Conservation (phyloP, 2,888 invertebrate genomes). For the Netelia virgata region DNA sequence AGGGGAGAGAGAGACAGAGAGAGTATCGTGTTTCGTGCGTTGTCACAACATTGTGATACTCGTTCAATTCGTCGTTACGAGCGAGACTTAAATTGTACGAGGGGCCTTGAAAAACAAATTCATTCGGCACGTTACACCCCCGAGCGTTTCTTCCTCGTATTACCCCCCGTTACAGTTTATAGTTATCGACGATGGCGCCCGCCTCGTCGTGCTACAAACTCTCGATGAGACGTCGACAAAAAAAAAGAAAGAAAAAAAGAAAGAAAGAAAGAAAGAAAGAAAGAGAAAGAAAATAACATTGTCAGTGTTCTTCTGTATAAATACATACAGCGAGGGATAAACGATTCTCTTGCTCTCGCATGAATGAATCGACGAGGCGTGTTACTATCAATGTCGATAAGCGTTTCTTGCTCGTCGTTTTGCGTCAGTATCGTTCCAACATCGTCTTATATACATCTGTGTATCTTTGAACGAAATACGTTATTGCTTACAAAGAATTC, state of each 20-base stretch:
- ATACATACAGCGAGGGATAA: conserved; percentile 19
- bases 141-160: not conserved
- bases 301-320: not conserved
- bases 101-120: conserved; percentile 6
- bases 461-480: not conserved
- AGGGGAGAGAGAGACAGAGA: not conserved
- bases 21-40: not conserved
- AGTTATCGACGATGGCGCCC: conserved; percentile 57
- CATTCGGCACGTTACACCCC: conserved; percentile 10
- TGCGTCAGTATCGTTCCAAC: conserved; percentile 20
- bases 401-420: conserved; percentile 41
- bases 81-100: conserved; percentile 16
- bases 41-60: conserved; percentile 22
- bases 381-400: conserved; percentile 68
- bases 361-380: conserved; percentile 69
- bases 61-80: conserved; percentile 34
- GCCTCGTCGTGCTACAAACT: conserved; percentile 37
- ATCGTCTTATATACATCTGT: not conserved
- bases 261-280: not conserved
- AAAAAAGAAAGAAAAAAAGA: conserved; percentile 3
- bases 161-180: conserved; percentile 51
- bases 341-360: conserved; percentile 60
- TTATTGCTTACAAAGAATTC: not conserved
- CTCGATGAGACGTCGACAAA: not conserved
- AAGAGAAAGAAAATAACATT: not conserved